These are phyloP conservation scores for Tamias sibiricus DNA, from an alignment of 2,113 vertebrate genomes.

Conservation along the genomic window DNA sequence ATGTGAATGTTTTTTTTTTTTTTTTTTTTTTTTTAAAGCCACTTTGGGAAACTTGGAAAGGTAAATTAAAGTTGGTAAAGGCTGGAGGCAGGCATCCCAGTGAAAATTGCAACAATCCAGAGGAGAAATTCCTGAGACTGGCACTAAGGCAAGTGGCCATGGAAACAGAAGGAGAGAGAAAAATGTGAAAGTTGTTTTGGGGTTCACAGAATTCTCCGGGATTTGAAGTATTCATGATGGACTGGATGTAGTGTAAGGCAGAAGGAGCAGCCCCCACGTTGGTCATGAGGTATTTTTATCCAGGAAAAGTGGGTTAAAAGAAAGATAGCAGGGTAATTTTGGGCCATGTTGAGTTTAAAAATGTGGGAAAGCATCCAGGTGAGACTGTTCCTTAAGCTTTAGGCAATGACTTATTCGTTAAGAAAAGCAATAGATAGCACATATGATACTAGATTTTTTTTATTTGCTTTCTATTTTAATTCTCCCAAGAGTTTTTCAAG, in stretches of 20 bases:
- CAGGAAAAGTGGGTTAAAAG: not conserved
- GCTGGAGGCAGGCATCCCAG: not conserved
- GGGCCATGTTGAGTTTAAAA: not conserved
- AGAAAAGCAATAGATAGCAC: not conserved
- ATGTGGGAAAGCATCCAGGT: not conserved
- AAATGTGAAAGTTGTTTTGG: not conserved
- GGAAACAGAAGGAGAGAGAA: not conserved
- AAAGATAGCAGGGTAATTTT: not conserved
- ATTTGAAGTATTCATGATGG: not conserved
- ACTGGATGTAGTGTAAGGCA: not conserved
- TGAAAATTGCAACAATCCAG: not conserved
- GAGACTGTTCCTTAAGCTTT: not conserved
- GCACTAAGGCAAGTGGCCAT: not conserved
- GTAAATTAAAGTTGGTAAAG: not conserved
- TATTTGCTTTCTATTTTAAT: not conserved
- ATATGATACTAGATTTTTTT: not conserved
- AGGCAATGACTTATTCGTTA: not conserved
- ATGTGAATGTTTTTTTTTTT: no score
- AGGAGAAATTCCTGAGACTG: not conserved
- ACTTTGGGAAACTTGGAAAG: not conserved
- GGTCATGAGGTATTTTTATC: not conserved
- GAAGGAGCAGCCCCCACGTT: not conserved
- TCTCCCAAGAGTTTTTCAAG: not conserved
- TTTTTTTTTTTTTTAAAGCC: no score
- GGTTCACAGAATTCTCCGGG: not conserved